These are phyloP conservation scores for Stomatorhinus ivindoensis DNA, from an alignment of 2,113 vertebrate genomes.

Conservation along the genomic window DNA sequence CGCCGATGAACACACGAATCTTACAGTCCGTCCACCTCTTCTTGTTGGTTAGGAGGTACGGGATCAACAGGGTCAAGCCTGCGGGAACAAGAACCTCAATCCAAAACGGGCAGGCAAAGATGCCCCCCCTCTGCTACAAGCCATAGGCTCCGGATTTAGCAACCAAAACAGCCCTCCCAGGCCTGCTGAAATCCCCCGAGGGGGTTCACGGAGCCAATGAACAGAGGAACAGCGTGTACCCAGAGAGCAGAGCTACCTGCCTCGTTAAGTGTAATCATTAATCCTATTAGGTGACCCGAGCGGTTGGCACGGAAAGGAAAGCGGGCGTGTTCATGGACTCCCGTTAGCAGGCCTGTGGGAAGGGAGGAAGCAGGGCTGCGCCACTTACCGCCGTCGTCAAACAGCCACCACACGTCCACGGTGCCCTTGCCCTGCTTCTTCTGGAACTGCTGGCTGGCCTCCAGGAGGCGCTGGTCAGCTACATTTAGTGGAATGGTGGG, in stretches of 20 bases:
- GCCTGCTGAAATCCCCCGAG: not conserved
- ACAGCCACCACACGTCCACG: slow-evolving; percentile 98
- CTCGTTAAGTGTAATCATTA: slow-evolving; percentile 2
- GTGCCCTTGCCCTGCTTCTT: slow-evolving; percentile 93
- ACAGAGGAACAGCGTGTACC: not conserved
- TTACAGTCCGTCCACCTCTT: slow-evolving; percentile 66
- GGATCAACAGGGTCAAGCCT: slow-evolving; percentile 91
- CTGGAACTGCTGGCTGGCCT: slow-evolving; percentile 88
- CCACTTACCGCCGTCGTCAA: slow-evolving; percentile 87
- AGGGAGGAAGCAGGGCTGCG: not conserved
- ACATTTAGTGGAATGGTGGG: slow-evolving; percentile 67
- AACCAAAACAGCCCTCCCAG: not conserved
- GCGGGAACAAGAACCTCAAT: not conserved
- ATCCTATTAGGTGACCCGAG: not conserved
- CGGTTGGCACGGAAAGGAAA: not conserved
- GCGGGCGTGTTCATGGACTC: not conserved
- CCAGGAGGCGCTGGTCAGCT: slow-evolving; percentile 83
- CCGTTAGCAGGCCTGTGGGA: not conserved
- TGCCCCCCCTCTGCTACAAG: not conserved
- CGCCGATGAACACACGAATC: slow-evolving; percentile 64
- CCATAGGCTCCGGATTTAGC: not conserved
- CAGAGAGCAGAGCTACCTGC: not conserved
- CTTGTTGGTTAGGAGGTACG: slow-evolving; percentile 86
- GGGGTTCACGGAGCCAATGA: not conserved
- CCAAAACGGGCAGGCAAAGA: not conserved